These are phyloP conservation scores for Lophura nycthemera DNA, from an alignment of 2,113 vertebrate species.

Conservation along the genomic window DNA sequence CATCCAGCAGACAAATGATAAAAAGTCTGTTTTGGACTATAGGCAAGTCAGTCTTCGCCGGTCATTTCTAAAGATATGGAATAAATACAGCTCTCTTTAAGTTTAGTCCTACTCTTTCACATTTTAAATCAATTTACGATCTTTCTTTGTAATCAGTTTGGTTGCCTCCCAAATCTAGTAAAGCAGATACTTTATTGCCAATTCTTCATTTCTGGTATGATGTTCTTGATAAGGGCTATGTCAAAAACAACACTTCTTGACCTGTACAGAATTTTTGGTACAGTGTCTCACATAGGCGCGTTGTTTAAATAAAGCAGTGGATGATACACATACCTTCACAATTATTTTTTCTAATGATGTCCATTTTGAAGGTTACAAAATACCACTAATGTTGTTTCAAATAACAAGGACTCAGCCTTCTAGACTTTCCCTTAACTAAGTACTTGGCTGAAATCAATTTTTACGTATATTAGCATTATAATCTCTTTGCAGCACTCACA, in stretches of 20 bases:
- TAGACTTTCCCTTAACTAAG: conserved; percentile 4
- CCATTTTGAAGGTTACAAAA: conserved; percentile 8
- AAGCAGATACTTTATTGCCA: conserved; percentile 48
- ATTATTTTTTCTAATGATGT: not conserved
- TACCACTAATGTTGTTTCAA: conserved; percentile 33
- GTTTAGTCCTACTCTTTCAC: conserved; percentile 53
- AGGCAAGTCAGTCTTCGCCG: conserved; percentile 48
- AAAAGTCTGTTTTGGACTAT: conserved; percentile 56
- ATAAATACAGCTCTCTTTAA: conserved; percentile 55
- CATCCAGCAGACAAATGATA: conserved; percentile 49
- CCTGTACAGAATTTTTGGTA: conserved; percentile 24
- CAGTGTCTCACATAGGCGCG: not conserved
- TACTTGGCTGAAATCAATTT: not conserved
- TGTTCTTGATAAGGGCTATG: conserved; percentile 52
- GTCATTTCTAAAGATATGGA: conserved; percentile 55
- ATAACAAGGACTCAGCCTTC: conserved; percentile 36
- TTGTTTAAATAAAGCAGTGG: conserved; percentile 31
- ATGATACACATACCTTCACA: conserved; percentile 31
- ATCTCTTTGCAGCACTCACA: not conserved
- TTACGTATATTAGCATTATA: conserved; percentile 11
- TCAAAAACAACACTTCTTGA: conserved; percentile 32
- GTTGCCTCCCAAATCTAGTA: conserved; percentile 55
- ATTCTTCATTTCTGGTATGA: conserved; percentile 44
- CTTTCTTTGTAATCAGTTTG: conserved; percentile 60
- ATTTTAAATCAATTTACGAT: conserved; percentile 68